Base-by-base conservation (phyloP, 2,888 invertebrate species). In the Andrena marginata region DNA sequence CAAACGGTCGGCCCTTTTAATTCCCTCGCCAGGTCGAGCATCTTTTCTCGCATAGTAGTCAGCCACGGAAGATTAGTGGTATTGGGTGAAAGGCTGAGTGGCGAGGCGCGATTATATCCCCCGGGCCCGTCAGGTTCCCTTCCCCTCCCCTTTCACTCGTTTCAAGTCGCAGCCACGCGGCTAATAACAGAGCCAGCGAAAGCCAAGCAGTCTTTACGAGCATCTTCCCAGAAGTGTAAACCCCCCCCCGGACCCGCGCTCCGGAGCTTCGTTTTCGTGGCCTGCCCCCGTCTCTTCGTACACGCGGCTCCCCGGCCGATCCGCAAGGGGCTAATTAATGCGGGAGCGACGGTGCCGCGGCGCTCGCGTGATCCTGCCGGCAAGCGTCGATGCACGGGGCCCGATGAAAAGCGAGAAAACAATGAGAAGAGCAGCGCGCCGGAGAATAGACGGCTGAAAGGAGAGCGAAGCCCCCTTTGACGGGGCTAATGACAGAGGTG, bases 161-260 rank as follows among this genome's bases (percentile, higher is more conserved):
- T 92, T 89, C 85, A 87, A 92, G 90, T 90, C 89, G 85, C 87
- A 85, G 86, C 86, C 80, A 87, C 89, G 80, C 78, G 88, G 92
- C 92, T 94, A 93, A 94, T 94, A 93, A 94, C 93, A 93, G 93
- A 93, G 91, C 86, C 89, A 91, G 91, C 89, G 88, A 90, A 89
- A 92, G 89, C 90, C 92, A 89, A 89, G 92, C 91, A 86, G 90
- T 92, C 92, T 94, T 94, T 94, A 94, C 93, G 93, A 93, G 91
- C 92, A 84, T 90, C 92, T 94, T 94, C 94, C 87, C 92, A 93
- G 94, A 94, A 94, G 93, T 93, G 93, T 93, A 93, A 94, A 93
- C 92, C 91, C 88, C 68, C 92, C 91, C 88, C 68, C 80, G 84
- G 86, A 82, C 74, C 74, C 69, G 69, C 31, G 62, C 31, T 64